Percentiles rank a stretch among this genome's conserved stretches.
phyloP scores from a whole-genome alignment of 2,113 vertebrate species.

The Cyanoramphus novaezelandiae region DNA sequence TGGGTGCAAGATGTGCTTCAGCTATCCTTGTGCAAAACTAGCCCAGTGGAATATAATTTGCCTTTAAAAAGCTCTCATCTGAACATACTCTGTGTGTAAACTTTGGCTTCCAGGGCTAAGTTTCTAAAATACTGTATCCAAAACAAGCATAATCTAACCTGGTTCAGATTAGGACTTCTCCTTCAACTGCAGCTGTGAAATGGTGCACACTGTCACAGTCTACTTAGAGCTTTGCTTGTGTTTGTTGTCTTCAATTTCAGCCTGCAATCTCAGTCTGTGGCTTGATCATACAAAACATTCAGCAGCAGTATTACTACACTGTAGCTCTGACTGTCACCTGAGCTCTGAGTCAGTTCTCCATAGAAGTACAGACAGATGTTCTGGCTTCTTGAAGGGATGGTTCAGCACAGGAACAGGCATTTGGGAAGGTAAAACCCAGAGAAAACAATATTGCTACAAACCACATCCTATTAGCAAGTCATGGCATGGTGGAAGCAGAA shows the following conservation, averaged over 20 bases:
- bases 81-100: not conserved
- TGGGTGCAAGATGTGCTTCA: not conserved
- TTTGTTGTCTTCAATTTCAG: not conserved
- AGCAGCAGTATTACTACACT: not conserved
- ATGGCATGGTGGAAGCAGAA: not conserved
- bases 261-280: not conserved
- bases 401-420: not conserved
- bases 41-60: not conserved
- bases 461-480: not conserved
- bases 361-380: not conserved
- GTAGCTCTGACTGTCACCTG: not conserved
- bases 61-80: not conserved
- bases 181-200: not conserved
- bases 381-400: not conserved
- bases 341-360: not conserved
- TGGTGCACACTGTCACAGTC: not conserved
- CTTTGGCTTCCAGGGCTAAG: not conserved
- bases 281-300: not conserved
- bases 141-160: not conserved
- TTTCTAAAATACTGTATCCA: not conserved
- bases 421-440: not conserved
- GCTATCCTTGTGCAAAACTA: not conserved
- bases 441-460: not conserved
- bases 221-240: not conserved
- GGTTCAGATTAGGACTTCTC: not conserved